Conservation (phyloP, 2,888 invertebrate species). For the Cremastinae sp. region DNA sequence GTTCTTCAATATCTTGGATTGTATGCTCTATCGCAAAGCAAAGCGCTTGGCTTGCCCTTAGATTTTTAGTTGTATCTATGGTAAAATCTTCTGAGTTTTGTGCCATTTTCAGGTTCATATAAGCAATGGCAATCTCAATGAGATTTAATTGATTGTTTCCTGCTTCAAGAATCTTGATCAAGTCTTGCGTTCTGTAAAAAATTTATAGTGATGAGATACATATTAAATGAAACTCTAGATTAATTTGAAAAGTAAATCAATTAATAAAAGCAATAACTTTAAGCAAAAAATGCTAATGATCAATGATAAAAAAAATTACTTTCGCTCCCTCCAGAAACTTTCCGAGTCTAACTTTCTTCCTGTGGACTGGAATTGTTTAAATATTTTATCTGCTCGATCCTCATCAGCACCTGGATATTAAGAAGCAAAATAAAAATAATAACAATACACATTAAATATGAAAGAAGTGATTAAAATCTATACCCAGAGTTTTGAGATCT, state of each 20-base stretch:
- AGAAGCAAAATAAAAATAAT: background rate
- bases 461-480: background rate
- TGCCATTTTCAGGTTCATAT: constrained; percentile 61
- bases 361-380: too few species aligned
- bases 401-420: constrained; percentile 44
- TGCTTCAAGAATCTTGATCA: constrained; percentile 40
- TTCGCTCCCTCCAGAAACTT: too few species aligned
- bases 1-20: constrained; percentile 63
- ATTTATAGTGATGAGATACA: too few species aligned
- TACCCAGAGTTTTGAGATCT: constrained; percentile 69
- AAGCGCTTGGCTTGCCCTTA: constrained; percentile 65
- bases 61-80: constrained; percentile 62
- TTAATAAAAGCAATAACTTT: background rate
- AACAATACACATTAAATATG: background rate
- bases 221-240: too few species aligned
- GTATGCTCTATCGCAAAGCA: constrained; percentile 44
- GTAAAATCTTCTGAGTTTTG: constrained; percentile 61
- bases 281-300: background rate
- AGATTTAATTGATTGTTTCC: constrained; percentile 64
- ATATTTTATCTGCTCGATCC: constrained; percentile 27
- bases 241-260: background rate
- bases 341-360: too few species aligned
- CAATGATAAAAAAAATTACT: too few species aligned
- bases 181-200: constrained; percentile 38
- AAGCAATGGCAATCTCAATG: constrained; percentile 64